Evolutionary conservation across 2,888 invertebrate genomes (phyloP), one percentile per base, ranked within the genome.

Genomic region (Alentia gelatinosa): DNA sequence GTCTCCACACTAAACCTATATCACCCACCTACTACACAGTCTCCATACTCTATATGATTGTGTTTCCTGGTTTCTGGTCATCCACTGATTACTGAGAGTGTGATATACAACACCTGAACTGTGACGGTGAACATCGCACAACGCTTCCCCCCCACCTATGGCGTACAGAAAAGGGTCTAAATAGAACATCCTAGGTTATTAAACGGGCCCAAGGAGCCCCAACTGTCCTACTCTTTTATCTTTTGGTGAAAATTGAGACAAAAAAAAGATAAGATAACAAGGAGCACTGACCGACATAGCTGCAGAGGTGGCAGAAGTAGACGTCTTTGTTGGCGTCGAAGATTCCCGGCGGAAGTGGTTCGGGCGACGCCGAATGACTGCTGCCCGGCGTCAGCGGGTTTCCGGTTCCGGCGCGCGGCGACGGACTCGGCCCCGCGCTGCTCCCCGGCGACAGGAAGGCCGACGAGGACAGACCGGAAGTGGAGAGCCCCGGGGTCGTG

Each of bases 261-360:
- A n/a, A n/a, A n/a, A 63, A n/a, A 63, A n/a, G 12, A n/a, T 5
- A n/a, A 63, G 9, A n/a, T 7, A 63, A n/a, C 15, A 56, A 40
- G 33, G 35, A 3, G 89, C 56, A 93, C 94, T 94, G 93, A 96
- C 96, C 96, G 63, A 96, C 94, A 93, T 96, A 97, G 63, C 95
- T 95, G 93, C 97, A 97, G 63, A 97, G 94, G 91, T 97, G 97
- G 93, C 97, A 97, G 94, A 96, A 96, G 93, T 96, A 96, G 63
- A 95, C 90, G 68, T 94, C 94, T 89, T 93, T 93, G 86, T 94
- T 90, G 39, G n/a, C 37, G 37, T 63, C 91, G 39, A 83, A 40
- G 30, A 86, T 86, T 35, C 35, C 79, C 26, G 86, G 47, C 50
- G 86, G 86, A 4, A 84, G 5, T 0, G 26, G 26, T 30, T 42